Evolutionary conservation across 2,113 vertebrate genomes (phyloP), one percentile per base, ranked within the genome.

Genomic region (Rhynchopsitta pachyrhyncha): DNA sequence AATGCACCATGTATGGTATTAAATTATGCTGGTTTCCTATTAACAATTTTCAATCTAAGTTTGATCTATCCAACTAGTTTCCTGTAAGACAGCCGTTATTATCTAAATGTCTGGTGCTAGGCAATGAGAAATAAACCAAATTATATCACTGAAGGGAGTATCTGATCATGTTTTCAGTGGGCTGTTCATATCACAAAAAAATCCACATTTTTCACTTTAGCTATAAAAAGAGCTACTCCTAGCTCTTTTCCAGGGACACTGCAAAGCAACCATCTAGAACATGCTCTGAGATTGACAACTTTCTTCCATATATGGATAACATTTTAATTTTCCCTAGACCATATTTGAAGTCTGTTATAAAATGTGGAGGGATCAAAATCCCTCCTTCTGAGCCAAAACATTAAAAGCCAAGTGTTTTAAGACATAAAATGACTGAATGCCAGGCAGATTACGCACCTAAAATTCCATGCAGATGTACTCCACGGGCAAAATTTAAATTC

Each of bases 321-420:
- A 70, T 90, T 96, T 97, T 93, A 89, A 95, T 97, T 96, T 96
- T 97, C 94, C 93, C 95, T 94, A 92, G 87, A 85, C 82, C 7
- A 5, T 86, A 95, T 95, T 95, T 93, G 92, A 95, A 96, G 89
- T 86, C 70, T 93, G 90, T 94, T 85, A 74, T 96, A 95, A 97
- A 95, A 96, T 50, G 90, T 46, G 53, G 73, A 80, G 67, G 95
- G 92, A 95, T 92, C 90, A 93, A 94, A 96, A 96, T 95, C 75
- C 15, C 55, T 95, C 42, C 44, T 90, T 94, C 82, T 77, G 87
- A 95, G 95, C 95, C 95, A 96, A 95, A 96, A 82, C 6, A 6
- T 92, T 93, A 92, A 95, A 88, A 95, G 87, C 89, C 81, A 92
- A 95, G 49, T 86, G 86, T 82, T 95, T 95, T 97, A 97, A 97